These are phyloP conservation scores for Lithophane ornitopus DNA, from an alignment of 2,888 invertebrate species.

Conservation along the genomic window DNA sequence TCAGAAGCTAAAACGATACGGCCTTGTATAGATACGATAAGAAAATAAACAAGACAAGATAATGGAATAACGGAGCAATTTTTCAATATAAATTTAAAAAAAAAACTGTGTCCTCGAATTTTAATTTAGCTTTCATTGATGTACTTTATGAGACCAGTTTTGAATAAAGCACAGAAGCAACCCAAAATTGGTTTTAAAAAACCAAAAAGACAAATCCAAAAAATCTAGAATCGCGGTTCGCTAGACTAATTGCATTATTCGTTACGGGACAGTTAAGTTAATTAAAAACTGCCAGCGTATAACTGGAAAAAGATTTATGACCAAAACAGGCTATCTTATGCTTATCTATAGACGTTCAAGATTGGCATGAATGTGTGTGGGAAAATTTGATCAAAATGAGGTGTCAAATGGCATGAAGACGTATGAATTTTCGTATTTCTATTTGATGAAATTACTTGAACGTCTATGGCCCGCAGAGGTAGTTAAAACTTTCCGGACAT, in stretches of 20 bases:
- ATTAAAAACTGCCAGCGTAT: conserved; percentile 41
- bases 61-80: conserved; percentile 40
- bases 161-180: not conserved
- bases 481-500: conserved; percentile 10
- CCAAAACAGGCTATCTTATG: conserved; percentile 22
- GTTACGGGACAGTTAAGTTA: conserved; percentile 41
- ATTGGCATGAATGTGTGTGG: too few relatives aligned
- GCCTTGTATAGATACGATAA: conserved; percentile 68
- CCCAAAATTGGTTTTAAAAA: not conserved
- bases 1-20: conserved; percentile 65
- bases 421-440: too few relatives aligned
- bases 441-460: too few relatives aligned
- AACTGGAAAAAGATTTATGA: conserved; percentile 49
- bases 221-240: not conserved
- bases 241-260: conserved; percentile 37
- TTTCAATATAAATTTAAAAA: conserved; percentile 36
- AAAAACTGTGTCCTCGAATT: conserved; percentile 42
- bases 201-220: not conserved
- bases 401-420: too few relatives aligned
- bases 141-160: not conserved
- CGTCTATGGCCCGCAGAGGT: not conserved
- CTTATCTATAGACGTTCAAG: too few relatives aligned
- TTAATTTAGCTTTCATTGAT: conserved; percentile 14
- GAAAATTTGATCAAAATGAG: too few relatives aligned
- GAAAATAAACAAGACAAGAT: conserved; percentile 59